Conservation (phyloP, 2,113 vertebrate genomes). For the Myotis brandtii region DNA sequence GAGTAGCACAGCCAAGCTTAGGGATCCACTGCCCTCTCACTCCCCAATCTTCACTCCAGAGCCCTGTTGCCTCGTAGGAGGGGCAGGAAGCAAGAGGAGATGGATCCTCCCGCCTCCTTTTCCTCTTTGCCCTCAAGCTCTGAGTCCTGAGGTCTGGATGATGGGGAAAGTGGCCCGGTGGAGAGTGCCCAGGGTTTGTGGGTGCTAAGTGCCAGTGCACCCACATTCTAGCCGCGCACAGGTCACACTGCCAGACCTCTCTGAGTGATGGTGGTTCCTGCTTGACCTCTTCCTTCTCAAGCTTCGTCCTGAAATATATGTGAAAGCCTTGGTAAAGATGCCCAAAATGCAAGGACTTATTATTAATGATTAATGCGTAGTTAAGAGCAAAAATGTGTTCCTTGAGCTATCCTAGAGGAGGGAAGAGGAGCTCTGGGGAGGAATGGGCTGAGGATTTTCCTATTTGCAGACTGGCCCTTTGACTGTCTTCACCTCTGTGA, state of each 20-base stretch:
- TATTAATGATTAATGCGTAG: slow-evolving; percentile 29
- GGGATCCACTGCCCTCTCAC: not conserved
- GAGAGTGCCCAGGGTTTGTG: not conserved
- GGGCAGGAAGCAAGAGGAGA: not conserved
- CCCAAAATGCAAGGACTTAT: not conserved
- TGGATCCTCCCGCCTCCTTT: not conserved
- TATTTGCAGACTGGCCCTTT: not conserved
- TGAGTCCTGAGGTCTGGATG: not conserved
- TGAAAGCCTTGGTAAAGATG: not conserved
- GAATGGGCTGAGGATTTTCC: not conserved
- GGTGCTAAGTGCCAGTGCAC: not conserved
- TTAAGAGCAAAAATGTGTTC: slow-evolving; percentile 27
- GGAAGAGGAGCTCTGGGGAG: not conserved
- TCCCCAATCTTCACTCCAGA: not conserved
- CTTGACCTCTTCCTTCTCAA: not conserved
- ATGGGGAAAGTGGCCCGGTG: not conserved
- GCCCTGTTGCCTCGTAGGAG: not conserved
- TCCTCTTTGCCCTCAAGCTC: not conserved
- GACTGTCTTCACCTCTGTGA: not conserved
- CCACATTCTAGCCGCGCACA: not conserved
- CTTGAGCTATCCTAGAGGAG: not conserved
- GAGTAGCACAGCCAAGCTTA: too few relatives aligned
- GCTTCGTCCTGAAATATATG: not conserved
- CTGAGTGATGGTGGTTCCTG: not conserved
- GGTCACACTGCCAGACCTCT: not conserved